Base-by-base conservation (phyloP, 2,113 vertebrate genomes). In the Rhineura floridana region DNA sequence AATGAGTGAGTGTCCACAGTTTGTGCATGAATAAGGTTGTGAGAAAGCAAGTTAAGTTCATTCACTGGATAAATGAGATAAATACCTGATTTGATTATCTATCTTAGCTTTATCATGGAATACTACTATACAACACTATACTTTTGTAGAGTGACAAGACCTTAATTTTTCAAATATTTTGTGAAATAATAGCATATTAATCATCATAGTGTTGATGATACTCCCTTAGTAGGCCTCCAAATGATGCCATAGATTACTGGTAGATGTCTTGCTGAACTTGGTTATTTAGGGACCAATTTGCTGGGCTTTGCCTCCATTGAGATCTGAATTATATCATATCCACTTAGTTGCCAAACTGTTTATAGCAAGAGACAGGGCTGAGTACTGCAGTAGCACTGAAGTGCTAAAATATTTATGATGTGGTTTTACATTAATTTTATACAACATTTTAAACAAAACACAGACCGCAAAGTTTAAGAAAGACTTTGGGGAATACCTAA, bases 361-460 rank as follows among this genome's bases (percentile, higher is more conserved):
- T 0, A 89, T 72, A 88, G 50, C 70, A 91, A 85, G 91, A 83
- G 87, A 55, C 85, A 87, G 83, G 89, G 89, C 94, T 92, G 95
- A 86, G 86, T 92, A 67, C 92, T 92, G 94, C 4, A 73, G 93
- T 94, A 96, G 95, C 90, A 81, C 93, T 89, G 91, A 95, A 89
- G 92, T 95, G 67, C 93, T 97, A 96, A 96, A 96, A 93, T 97
- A 97, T 96, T 96, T 96, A 96, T 96, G 93, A 76, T 94, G 95
- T 96, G 95, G 96, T 96, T 97, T 96, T 95, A 94, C 96, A 96
- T 96, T 96, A 96, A 96, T 96, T 97, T 96, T 95, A 92, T 96
- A 94, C 95, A 95, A 96, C 96, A 89, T 96, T 97, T 96, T 95
- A 19, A 96, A 95, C 93, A 94, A 96, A 97, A 97, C 93, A 95